Conservation (phyloP, 1,140 invertebrate genomes). For the Temnothorax longispinosus region DNA sequence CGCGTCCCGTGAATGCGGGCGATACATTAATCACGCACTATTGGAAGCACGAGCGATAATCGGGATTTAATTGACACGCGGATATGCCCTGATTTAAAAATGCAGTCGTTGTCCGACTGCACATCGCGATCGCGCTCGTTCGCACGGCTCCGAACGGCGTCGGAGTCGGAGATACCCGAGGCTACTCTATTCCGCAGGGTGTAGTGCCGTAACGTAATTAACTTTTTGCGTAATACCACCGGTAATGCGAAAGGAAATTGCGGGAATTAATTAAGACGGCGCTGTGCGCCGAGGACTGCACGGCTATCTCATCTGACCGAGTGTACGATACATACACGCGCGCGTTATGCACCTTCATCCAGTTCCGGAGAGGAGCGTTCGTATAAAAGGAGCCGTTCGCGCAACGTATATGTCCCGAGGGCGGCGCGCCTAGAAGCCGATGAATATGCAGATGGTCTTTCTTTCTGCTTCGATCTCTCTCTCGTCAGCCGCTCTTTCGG, state of each 20-base stretch:
- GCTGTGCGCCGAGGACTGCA: background rate
- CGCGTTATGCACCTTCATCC: constrained; percentile 40
- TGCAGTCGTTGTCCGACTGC: background rate
- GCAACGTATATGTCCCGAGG: constrained; percentile 49
- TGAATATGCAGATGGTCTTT: constrained; percentile 74
- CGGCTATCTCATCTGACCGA: constrained; percentile 1
- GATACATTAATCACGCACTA: constrained; percentile 52
- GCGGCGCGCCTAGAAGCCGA: constrained; percentile 52
- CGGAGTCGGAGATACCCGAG: background rate
- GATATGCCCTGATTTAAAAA: constrained; percentile 42
- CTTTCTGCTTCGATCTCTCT: background rate
- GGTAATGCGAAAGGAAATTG: constrained; percentile 50
- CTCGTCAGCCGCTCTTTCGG: background rate
- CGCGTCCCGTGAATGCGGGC: constrained; percentile 34
- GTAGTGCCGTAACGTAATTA: constrained; percentile 26
- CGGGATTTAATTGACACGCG: constrained; percentile 50
- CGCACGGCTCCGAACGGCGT: background rate
- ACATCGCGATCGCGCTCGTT: constrained; percentile 10
- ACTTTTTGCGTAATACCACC: constrained; percentile 25
- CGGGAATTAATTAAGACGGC: constrained; percentile 47
- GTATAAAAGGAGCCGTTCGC: constrained; percentile 54
- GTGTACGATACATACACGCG: background rate
- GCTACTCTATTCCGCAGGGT: background rate
- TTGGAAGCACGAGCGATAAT: constrained; percentile 40
- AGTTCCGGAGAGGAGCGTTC: constrained; percentile 13